phyloP scores from a whole-genome alignment of 1,140 invertebrate species.

The Copidosoma floridanum region DNA sequence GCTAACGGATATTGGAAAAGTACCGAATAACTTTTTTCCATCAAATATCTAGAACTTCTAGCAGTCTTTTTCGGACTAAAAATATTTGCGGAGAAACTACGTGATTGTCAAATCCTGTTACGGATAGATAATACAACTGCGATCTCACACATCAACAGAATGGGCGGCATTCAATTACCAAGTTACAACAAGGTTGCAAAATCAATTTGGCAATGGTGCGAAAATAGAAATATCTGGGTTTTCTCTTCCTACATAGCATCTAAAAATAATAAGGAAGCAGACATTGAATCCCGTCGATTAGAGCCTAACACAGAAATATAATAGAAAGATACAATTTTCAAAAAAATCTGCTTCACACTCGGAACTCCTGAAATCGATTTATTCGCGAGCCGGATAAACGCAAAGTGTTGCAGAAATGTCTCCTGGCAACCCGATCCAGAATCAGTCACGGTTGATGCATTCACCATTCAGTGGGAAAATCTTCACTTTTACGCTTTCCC shows the following conservation, averaged over 20 bases:
- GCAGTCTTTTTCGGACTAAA: conserved; percentile 34
- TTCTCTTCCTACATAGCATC: conserved; percentile 35
- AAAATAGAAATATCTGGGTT: conserved; percentile 28
- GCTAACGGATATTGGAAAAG: conserved; percentile 19
- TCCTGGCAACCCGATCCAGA: conserved; percentile 3
- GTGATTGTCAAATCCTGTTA: conserved; percentile 40
- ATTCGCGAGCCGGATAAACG: conserved; percentile 23
- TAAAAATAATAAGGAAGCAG: conserved; percentile 29
- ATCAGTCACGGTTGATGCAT: conserved; percentile 9
- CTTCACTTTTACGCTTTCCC: conserved; percentile 30
- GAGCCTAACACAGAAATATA: conserved; percentile 17
- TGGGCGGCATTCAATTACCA: conserved; percentile 30
- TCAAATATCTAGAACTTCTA: conserved; percentile 16
- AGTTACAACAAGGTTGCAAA: neutral
- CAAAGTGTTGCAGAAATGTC: conserved; percentile 8
- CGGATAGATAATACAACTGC: conserved; percentile 48
- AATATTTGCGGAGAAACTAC: conserved; percentile 34
- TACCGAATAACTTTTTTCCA: neutral
- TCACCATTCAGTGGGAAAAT: conserved; percentile 30
- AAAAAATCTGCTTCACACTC: conserved; percentile 26
- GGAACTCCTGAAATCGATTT: conserved; percentile 15
- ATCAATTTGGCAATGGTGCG: conserved; percentile 35
- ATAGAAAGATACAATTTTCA: conserved; percentile 11
- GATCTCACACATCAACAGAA: conserved; percentile 45
- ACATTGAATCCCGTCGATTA: conserved; percentile 28